Evolutionary conservation across 2,113 vertebrate genomes (phyloP), one percentile per base, ranked within the genome.

Genomic region (Actenoides lindsayi): DNA sequence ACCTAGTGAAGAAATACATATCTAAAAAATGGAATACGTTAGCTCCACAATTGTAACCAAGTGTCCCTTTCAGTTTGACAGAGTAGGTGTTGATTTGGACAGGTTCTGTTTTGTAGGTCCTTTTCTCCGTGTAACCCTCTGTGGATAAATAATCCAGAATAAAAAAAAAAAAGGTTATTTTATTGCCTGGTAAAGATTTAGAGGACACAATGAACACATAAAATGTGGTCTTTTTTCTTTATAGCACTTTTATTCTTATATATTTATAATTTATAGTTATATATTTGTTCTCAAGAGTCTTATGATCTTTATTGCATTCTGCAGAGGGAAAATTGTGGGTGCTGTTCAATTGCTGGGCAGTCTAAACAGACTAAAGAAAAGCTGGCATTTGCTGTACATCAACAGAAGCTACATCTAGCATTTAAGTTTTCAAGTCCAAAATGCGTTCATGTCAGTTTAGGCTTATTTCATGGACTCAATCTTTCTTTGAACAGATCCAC

Each of bases 361-460:
- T 20, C 20, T 12, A 31, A 80, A 54, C 4, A 67, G 31, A 46
- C 5, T 63, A 5, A 50, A 67, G 56, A 87, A 89, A 83, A 75
- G 10, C 16, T 75, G 51, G 9, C 21, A 33, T 73, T 65, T 77
- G 25, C 54, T 70, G 51, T 78, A 64, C 17, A 35, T 46, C 37
- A 77, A 31, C 7, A 90, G 46, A 3, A 70, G 8, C 41, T 87
- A 68, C 10, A 71, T 59, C 27, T 41, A 60, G 16, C 39, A 84
- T 70, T 92, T 83, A 70, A 69, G 24, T 59, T 89, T 91, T 89
- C 41, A 62, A 91, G 68, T 87, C 24, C 73, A 81, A 87, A 91
- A 75, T 70, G 33, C 82, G 37, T 82, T 78, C 21, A 27, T 59
- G 56, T 46, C 41, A 78, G 54, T 70, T 54, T 46, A 74, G 54